Base-by-base conservation (phyloP, 2,797 vertebrate genomes). In the Lutjanus argentimaculatus region DNA sequence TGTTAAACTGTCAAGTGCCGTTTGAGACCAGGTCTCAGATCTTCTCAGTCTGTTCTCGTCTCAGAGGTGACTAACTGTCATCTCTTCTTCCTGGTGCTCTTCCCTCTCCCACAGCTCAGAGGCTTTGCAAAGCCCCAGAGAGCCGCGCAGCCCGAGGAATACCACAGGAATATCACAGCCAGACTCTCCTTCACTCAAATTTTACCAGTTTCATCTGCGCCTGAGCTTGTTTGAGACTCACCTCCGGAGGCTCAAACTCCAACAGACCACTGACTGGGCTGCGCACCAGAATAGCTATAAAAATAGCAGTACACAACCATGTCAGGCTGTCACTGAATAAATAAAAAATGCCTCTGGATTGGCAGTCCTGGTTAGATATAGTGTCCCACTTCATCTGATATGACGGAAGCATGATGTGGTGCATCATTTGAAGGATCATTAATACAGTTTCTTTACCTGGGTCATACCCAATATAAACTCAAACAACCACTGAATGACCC, bases 11-110 rank as follows among this genome's bases (percentile, higher is more conserved):
- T 81, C 87, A 85, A 88, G 75, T 71, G 82, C 75, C 88, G 59
- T 75, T 66, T 86, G 91, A 78, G 89, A 91, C 68, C 72, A 70
- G 77, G 65, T 87, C 83, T 93, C 82, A 83, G 77, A 90, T 88
- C 86, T 84, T 76, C 86, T 75, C 70, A 66, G 73, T 70, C 82
- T 87, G 70, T 66, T 81, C 62, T 75, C 9, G 65, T 89, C 89
- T 92, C 89, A n/a, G 78, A 87, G 85, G 86, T 75, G 88, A 87
- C 79, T 86, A 68, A 82, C 88, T 90, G 91, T 92, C 88, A 90
- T 87, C 75, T 65, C 86, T 72, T 68, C 79, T 78, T 86, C 79
- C 85, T 74, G 72, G 79, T 88, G 76, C 82, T 82, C 77, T 75
- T 78, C 84, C 17, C 51, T 83, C 71, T 86, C 84, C 80, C 75